Evolutionary conservation across 1,140 invertebrate genomes (phyloP).

Genomic region (Drosophila pallidifrons): DNA sequence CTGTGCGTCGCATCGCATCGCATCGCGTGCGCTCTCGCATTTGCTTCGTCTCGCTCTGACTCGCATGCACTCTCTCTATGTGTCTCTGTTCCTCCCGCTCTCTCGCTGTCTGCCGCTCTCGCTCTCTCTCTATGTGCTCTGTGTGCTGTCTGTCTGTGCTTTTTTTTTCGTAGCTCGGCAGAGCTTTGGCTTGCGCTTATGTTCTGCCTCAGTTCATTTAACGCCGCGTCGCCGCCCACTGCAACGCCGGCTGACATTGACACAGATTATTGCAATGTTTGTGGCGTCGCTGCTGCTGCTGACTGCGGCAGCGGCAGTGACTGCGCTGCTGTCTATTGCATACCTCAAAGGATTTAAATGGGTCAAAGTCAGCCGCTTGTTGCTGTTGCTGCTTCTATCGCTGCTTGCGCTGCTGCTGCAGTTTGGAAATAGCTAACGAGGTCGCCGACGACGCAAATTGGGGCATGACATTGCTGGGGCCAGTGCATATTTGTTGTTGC

Average conservation of each 20-base stretch:
- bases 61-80: background rate
- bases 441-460: slow-evolving; percentile 66
- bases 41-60: background rate
- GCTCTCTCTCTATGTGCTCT: slow-evolving; percentile 10
- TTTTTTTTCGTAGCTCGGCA: slow-evolving; percentile 18
- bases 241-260: slow-evolving; percentile 79
- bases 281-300: slow-evolving; percentile 39
- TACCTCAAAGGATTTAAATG: slow-evolving; percentile 81
- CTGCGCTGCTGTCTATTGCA: slow-evolving; percentile 58
- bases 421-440: slow-evolving; percentile 68
- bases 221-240: slow-evolving; percentile 71
- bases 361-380: slow-evolving; percentile 82
- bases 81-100: slow-evolving; percentile 29
- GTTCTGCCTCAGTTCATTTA: slow-evolving; percentile 81
- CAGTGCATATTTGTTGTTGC: slow-evolving; percentile 44
- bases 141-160: slow-evolving; percentile 24
- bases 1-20: slow-evolving; percentile 62
- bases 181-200: slow-evolving; percentile 30
- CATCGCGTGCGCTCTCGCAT: slow-evolving; percentile 42
- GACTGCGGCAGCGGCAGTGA: slow-evolving; percentile 12
- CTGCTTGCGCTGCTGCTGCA: slow-evolving; percentile 45
- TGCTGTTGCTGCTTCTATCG: slow-evolving; percentile 46
- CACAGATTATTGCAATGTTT: slow-evolving; percentile 71
- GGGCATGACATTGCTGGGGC: slow-evolving; percentile 69
- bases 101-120: slow-evolving; percentile 2